A percentile compares a stretch with the other conserved stretches of the same genome.
Evolutionary conservation across 1,140 invertebrate species (phyloP).

Genomic region (Drosophila orena): DNA sequence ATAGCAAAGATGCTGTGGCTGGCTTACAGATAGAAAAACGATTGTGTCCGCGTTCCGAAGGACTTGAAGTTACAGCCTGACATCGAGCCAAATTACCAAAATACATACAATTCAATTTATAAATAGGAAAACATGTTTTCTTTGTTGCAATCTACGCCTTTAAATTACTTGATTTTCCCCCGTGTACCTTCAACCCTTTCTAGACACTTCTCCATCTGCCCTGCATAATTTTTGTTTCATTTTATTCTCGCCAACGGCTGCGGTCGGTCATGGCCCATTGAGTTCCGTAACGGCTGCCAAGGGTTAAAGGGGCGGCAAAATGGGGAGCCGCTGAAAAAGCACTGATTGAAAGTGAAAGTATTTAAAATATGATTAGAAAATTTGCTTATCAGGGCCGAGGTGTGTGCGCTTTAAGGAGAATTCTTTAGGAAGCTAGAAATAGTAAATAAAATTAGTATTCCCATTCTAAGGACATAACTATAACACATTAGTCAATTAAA

Average conservation of each 20-base stretch:
- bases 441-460: no score
- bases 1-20: slow-evolving; percentile 28
- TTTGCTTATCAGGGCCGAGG: slow-evolving; percentile 35
- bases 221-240: slow-evolving; percentile 70
- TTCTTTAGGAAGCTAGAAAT: no score
- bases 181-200: slow-evolving; percentile 54
- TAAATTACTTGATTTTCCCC: neutral
- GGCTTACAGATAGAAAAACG: slow-evolving; percentile 1
- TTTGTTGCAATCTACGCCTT: neutral
- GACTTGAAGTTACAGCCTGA: no score
- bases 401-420: slow-evolving; percentile 13
- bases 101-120: no score
- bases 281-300: slow-evolving; percentile 70
- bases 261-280: slow-evolving; percentile 71
- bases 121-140: neutral
- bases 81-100: no score
- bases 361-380: slow-evolving; percentile 64
- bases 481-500: no score
- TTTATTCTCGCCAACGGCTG: slow-evolving; percentile 78
- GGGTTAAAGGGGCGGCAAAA: slow-evolving; percentile 33
- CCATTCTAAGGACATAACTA: no score
- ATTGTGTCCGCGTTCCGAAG: neutral
- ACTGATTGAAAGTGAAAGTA: slow-evolving; percentile 74
- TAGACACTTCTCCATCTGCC: slow-evolving; percentile 13
- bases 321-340: slow-evolving; percentile 5